Evolutionary conservation across 2,888 invertebrate species (phyloP).

Genomic region (Helicoverpa assulta): DNA sequence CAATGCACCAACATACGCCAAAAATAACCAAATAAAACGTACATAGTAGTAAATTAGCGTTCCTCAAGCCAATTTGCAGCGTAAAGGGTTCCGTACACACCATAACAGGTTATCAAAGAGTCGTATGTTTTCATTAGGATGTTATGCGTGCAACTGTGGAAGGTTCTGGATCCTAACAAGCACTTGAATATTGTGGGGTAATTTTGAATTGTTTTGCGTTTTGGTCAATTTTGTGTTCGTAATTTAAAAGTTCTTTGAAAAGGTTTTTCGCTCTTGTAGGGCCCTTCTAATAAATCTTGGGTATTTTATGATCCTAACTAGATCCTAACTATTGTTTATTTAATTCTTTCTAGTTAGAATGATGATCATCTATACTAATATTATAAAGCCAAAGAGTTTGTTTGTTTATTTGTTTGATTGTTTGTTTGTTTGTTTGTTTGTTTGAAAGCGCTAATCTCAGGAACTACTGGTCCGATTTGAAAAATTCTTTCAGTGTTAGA

Average conservation of each 20-base stretch:
- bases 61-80: slow-evolving; percentile 78
- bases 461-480: no score
- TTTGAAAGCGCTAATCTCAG: no score
- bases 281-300: no score
- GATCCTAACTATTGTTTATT: no score
- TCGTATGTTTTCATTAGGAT: slow-evolving; percentile 87
- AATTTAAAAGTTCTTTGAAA: not conserved
- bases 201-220: slow-evolving; percentile 53
- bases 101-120: slow-evolving; percentile 87
- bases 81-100: slow-evolving; percentile 75
- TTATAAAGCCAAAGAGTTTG: no score
- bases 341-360: no score
- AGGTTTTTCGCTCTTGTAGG: not conserved
- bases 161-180: slow-evolving; percentile 64
- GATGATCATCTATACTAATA: no score
- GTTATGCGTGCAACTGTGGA: slow-evolving; percentile 72
- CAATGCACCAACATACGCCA: slow-evolving; percentile 33
- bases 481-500: no score
- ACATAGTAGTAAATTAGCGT: slow-evolving; percentile 78
- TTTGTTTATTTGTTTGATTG: no score
- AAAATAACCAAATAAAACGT: slow-evolving; percentile 67
- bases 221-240: slow-evolving; percentile 29
- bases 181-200: slow-evolving; percentile 50
- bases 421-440: no score
- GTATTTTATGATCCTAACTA: no score